phyloP scores from a whole-genome alignment of 1,140 invertebrate genomes.

The Hormaphis cornu region DNA sequence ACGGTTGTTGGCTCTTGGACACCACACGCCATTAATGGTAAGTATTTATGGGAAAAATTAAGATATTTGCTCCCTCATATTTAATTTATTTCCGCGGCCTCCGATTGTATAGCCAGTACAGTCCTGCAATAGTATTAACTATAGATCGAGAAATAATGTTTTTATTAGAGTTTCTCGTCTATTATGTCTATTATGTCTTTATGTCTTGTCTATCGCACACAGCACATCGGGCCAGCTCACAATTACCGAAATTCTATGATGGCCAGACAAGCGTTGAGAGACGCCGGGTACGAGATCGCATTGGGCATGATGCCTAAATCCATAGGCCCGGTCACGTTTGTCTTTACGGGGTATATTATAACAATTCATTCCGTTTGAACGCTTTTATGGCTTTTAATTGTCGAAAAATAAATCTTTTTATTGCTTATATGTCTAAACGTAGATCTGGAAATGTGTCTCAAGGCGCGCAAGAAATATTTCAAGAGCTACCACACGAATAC shows the following conservation, averaged over 20 bases:
- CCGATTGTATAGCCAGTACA: no score
- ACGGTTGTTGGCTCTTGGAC: conserved; percentile 84
- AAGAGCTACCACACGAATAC: conserved; percentile 94
- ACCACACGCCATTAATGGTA: conserved; percentile 99
- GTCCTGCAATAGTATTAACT: no score
- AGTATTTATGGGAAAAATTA: conserved; percentile 35
- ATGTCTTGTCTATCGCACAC: conserved; percentile 33
- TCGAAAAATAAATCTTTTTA: background rate
- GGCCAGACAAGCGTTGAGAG: conserved; percentile 91
- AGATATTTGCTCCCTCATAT: no score
- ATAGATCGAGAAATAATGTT: no score
- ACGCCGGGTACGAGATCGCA: conserved; percentile 96
- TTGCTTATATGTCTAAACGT: background rate
- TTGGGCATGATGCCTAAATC: conserved; percentile 96
- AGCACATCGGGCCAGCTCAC: conserved; percentile 95
- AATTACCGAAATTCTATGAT: conserved; percentile 97
- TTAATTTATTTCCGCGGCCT: no score
- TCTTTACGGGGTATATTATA: conserved; percentile 97
- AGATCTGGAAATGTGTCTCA: conserved; percentile 45
- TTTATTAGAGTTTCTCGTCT: no score
- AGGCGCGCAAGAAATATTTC: conserved; percentile 96
- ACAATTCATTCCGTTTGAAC: conserved; percentile 36
- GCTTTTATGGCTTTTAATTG: background rate
- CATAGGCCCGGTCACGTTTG: conserved; percentile 92
- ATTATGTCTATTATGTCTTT: no score